A percentile compares a stretch with the other conserved stretches of the same genome.
These are phyloP conservation scores for Vanessa atalanta DNA, from an alignment of 1,140 invertebrate genomes.

Conservation along the genomic window DNA sequence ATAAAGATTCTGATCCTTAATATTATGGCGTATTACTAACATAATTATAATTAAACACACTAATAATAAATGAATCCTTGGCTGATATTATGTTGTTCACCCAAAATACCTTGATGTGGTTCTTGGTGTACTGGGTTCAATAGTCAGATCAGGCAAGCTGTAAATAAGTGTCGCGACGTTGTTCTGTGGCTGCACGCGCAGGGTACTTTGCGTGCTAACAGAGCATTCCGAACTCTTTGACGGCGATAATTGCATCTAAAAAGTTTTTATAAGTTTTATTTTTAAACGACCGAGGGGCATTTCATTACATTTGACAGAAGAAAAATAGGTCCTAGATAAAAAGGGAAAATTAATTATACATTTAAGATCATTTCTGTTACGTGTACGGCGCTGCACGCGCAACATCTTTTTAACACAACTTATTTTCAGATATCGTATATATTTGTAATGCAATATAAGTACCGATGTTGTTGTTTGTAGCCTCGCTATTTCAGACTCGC, in stretches of 20 bases:
- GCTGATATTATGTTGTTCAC: no score
- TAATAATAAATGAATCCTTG: no score
- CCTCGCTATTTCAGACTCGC: conserved; percentile 43
- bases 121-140: conserved; percentile 48
- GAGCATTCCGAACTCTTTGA: conserved; percentile 28
- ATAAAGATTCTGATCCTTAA: no score
- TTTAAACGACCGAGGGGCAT: no score
- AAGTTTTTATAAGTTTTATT: not conserved
- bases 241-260: conserved; percentile 5
- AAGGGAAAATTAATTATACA: no score
- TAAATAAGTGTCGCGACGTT: conserved; percentile 79
- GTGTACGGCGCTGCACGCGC: no score
- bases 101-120: conserved; percentile 38
- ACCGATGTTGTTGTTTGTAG: conserved; percentile 25
- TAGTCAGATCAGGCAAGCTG: conserved; percentile 71
- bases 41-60: no score
- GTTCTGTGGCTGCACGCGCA: conserved; percentile 87
- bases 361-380: no score
- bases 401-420: no score
- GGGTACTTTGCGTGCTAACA: conserved; percentile 81
- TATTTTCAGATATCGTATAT: not conserved
- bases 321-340: no score
- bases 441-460: not conserved
- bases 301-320: no score
- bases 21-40: no score